These are phyloP conservation scores for Dendrocopos noguchii DNA, from an alignment of 2,113 vertebrate genomes.

Conservation along the genomic window DNA sequence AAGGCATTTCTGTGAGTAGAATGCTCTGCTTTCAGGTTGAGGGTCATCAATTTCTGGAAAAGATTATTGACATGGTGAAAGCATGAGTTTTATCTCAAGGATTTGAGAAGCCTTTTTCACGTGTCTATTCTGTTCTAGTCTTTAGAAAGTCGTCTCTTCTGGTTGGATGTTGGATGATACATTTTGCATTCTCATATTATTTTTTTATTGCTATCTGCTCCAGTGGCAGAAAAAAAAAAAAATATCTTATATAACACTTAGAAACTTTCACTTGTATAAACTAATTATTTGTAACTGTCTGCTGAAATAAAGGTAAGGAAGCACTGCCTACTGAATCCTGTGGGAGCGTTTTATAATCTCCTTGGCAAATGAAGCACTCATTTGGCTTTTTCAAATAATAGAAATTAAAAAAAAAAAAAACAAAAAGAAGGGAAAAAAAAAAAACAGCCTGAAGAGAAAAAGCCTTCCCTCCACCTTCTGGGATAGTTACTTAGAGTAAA, in stretches of 20 bases:
- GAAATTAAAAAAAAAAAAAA: neutral
- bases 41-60: neutral
- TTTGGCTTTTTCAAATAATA: constrained; percentile 44
- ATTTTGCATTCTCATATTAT: neutral
- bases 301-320: constrained; percentile 23
- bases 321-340: neutral
- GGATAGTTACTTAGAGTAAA: constrained; percentile 42
- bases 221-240: neutral
- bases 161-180: neutral
- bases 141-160: neutral
- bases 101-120: neutral
- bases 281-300: constrained; percentile 27
- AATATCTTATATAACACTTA: neutral
- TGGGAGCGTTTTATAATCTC: constrained; percentile 43
- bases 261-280: constrained; percentile 24
- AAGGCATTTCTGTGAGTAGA: neutral
- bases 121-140: neutral
- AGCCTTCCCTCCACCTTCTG: constrained; percentile 13
- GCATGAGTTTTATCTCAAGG: neutral
- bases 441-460: neutral
- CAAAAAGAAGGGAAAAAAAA: neutral
- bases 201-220: neutral
- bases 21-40: neutral
- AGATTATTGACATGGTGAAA: neutral
- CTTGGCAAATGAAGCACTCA: constrained; percentile 35